These are phyloP conservation scores for Drosophila tripunctata DNA, from an alignment of 2,888 invertebrate genomes.

Conservation along the genomic window DNA sequence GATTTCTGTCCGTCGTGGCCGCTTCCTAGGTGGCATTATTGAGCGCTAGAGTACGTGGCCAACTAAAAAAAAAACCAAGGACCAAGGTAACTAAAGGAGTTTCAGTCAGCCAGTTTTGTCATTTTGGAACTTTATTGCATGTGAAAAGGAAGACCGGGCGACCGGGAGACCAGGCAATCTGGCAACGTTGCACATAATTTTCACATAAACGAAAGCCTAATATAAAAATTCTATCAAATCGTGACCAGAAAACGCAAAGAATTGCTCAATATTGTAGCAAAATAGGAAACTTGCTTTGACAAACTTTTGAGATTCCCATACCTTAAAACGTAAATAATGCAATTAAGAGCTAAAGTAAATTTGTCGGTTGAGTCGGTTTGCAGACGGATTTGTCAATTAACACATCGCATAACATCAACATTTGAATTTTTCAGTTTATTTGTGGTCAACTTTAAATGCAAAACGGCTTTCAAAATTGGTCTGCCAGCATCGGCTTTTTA, in stretches of 20 bases:
- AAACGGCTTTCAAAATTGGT: slow-evolving; percentile 42
- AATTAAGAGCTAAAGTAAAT: too few species aligned
- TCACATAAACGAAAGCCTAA: slow-evolving; percentile 81
- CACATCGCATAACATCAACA: too few species aligned
- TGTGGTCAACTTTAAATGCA: too few species aligned
- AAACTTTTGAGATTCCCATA: not conserved
- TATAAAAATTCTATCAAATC: slow-evolving; percentile 78
- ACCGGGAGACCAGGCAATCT: slow-evolving; percentile 22
- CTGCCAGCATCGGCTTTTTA: slow-evolving; percentile 56
- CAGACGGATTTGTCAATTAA: not conserved
- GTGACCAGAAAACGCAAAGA: slow-evolving; percentile 73
- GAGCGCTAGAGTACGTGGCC: slow-evolving; percentile 74
- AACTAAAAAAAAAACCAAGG: slow-evolving; percentile 35
- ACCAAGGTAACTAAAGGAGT: slow-evolving; percentile 12
- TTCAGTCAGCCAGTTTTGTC: slow-evolving; percentile 65
- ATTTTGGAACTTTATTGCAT: slow-evolving; percentile 63
- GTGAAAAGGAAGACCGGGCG: slow-evolving; percentile 1
- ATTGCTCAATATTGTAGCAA: slow-evolving; percentile 27
- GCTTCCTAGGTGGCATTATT: slow-evolving; percentile 62
- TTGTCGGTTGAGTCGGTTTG: too few species aligned
- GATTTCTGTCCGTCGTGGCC: slow-evolving; percentile 68
- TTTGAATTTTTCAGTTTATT: too few species aligned
- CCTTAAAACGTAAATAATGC: not conserved
- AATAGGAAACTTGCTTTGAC: not conserved
- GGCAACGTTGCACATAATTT: slow-evolving; percentile 76